A percentile compares a stretch with the other conserved stretches of the same genome.
phyloP scores from a whole-genome alignment of 2,797 vertebrate species.

The Phoeniculus purpureus region DNA sequence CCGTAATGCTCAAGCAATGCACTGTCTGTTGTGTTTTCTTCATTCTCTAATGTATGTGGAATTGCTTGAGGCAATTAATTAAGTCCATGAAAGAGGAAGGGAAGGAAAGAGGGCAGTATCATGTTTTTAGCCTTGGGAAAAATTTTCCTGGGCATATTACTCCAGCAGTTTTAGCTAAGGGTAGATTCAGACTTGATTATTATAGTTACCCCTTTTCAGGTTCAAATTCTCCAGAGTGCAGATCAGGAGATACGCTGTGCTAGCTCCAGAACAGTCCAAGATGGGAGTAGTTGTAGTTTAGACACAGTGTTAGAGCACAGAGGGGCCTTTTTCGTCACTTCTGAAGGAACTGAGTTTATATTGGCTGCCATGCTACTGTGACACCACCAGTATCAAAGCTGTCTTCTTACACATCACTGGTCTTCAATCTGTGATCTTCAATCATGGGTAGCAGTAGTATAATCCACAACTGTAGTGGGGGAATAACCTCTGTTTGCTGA shows the following conservation, averaged over 20 bases:
- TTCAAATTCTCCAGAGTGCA: not conserved
- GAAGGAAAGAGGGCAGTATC: not conserved
- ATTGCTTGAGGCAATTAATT: conserved; percentile 10
- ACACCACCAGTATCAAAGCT: not conserved
- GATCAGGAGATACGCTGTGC: not conserved
- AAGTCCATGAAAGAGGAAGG: not conserved
- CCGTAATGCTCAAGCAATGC: not conserved
- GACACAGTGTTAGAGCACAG: not conserved
- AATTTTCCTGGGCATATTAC: not conserved
- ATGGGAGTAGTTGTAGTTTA: not conserved
- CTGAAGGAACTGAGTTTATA: not conserved
- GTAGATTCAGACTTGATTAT: not conserved
- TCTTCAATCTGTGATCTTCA: not conserved
- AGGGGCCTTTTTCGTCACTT: not conserved
- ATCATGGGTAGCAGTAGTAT: not conserved
- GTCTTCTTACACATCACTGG: not conserved
- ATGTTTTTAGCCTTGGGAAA: not conserved
- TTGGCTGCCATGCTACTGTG: not conserved
- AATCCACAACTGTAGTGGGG: not conserved
- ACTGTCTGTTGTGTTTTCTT: conserved; percentile 12
- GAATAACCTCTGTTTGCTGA: not conserved
- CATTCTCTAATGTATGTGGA: not conserved
- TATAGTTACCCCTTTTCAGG: not conserved
- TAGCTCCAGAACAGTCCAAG: not conserved
- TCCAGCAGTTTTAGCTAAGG: not conserved